Evolutionary conservation across 2,113 vertebrate genomes (phyloP), one percentile per base, ranked within the genome.

Genomic region (Loxodonta africana): DNA sequence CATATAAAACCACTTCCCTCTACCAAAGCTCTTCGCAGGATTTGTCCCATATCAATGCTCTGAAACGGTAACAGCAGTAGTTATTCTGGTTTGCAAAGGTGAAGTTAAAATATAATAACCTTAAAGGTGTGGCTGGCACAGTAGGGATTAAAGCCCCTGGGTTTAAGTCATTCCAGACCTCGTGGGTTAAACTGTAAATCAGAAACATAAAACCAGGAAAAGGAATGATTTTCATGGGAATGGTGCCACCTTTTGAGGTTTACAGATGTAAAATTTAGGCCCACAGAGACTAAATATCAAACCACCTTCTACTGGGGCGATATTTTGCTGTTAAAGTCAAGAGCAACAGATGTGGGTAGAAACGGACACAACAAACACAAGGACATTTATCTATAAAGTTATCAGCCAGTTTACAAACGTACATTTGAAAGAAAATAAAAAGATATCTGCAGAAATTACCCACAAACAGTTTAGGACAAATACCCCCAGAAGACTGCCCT

Each of bases 151-250:
- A 94, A 94, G 41, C 2, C 25, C 67, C 73, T 85, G 18, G 25
- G 46, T 63, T 10, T 84, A 77, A 90, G 20, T 63, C 87, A 89
- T 33, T 57, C 33, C 41, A 94, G 44, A 30, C 60, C 53, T 95
- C 84, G 44, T 20, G 0, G 4, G 48, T 30, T 91, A 26, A 90
- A 93, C 8, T n/a, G 26, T 53, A 48, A 90, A 85, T 77, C 80
- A 67, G 37, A 96, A 81, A 83, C 62, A 92, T 48, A 60, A 91
- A 91, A 30, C 62, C 67, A 88, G 33, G 15, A 82, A 91, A 86
- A 90, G 28, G 30, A 74, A 96, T 23, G 17, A 57, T 26, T 88
- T 86, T 44, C 62, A 78, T 28, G 4, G 95, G 25, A 94, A 74
- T 1, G 0, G 21, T 48, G n/a, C 20, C 63, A 53, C 57, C 53